These are phyloP conservation scores for Burhinus oedicnemus DNA, from an alignment of 2,113 vertebrate species.

Conservation along the genomic window DNA sequence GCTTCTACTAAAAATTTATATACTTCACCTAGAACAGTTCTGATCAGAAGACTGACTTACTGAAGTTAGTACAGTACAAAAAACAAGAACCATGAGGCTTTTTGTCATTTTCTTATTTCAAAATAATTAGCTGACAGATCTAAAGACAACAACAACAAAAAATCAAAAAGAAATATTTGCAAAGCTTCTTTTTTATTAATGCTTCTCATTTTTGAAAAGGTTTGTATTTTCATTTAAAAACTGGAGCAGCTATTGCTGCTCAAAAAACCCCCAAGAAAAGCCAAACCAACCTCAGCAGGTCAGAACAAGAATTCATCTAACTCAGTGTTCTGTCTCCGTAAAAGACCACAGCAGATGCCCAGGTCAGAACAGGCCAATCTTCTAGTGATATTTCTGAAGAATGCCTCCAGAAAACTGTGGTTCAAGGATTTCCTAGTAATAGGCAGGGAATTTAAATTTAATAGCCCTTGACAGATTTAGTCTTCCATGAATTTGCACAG, in stretches of 20 bases:
- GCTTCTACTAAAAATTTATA: neutral
- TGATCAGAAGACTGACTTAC: neutral
- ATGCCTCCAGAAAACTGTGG: neutral
- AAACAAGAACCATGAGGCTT: neutral
- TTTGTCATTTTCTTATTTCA: neutral
- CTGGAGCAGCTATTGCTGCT: neutral
- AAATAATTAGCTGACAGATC: neutral
- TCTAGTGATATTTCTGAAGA: neutral
- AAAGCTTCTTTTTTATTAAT: neutral
- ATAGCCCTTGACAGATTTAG: neutral
- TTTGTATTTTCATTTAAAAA: neutral
- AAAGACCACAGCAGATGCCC: neutral
- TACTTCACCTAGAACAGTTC: neutral
- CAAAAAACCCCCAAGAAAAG: neutral
- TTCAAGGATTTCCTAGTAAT: neutral
- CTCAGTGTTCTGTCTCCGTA: neutral
- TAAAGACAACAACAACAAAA: neutral
- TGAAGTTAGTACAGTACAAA: neutral
- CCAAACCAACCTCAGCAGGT: neutral
- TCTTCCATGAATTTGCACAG: neutral
- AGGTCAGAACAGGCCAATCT: neutral
- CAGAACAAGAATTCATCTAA: neutral
- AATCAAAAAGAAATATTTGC: fast-evolving
- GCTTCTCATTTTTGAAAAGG: neutral
- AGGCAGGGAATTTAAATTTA: neutral